Evolutionary conservation across 2,113 vertebrate species (phyloP).

Genomic region (Pyrgilauda ruficollis): DNA sequence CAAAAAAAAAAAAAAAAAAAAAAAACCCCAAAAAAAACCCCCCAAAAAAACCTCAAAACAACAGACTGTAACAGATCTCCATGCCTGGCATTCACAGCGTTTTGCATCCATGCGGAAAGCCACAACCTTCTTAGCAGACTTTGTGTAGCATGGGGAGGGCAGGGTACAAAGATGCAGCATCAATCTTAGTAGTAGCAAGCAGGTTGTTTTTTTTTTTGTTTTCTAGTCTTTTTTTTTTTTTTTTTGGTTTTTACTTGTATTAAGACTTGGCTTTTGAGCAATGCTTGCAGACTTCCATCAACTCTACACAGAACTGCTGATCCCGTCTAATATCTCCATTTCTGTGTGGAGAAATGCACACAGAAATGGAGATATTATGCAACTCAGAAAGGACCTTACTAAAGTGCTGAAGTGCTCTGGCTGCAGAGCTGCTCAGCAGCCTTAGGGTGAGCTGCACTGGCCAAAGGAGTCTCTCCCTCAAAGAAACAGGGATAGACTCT

Average conservation of each 20-base stretch:
- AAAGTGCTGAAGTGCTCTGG: not conserved
- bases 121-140: not conserved
- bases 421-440: not conserved
- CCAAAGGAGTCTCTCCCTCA: not conserved
- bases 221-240: too few species aligned
- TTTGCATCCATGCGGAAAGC: not conserved
- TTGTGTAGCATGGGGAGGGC: accelerated
- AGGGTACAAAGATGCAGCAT: not conserved
- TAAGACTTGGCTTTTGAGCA: not conserved
- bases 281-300: not conserved
- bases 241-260: not conserved
- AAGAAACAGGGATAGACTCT: not conserved
- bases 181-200: not conserved
- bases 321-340: not conserved
- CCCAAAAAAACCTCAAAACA: not conserved
- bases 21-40: too few species aligned
- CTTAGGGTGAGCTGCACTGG: not conserved
- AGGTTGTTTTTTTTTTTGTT: not conserved
- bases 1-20: too few species aligned
- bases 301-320: accelerated
- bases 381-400: not conserved
- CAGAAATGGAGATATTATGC: too few species aligned
- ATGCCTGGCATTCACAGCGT: not conserved
- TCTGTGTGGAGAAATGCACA: not conserved
- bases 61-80: not conserved